Percentiles rank a stretch among this genome's conserved stretches.
phyloP scores from a whole-genome alignment of 2,113 vertebrate genomes.

The Cynocephalus volans region DNA sequence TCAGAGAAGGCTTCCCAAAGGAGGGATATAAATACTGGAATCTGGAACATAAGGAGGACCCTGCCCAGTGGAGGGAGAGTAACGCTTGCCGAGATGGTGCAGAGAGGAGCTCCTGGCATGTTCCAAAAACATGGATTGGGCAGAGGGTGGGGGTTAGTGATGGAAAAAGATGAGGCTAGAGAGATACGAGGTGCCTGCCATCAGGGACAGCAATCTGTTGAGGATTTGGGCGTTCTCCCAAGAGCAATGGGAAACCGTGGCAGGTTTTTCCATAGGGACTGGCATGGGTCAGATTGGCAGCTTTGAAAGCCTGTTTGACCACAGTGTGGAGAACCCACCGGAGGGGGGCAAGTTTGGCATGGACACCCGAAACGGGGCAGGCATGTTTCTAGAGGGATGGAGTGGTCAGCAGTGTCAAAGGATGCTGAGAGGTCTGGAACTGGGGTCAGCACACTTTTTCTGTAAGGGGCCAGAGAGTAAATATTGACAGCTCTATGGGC shows the following conservation, averaged over 20 bases:
- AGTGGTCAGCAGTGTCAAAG: not conserved
- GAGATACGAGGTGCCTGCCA: not conserved
- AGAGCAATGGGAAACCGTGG: not conserved
- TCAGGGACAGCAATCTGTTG: not conserved
- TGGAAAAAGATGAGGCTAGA: not conserved
- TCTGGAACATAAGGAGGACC: not conserved
- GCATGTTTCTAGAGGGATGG: not conserved
- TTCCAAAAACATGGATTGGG: not conserved
- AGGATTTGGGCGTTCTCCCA: not conserved
- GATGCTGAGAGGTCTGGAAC: not conserved
- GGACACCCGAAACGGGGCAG: not conserved
- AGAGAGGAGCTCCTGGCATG: not conserved
- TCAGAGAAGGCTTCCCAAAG: not conserved
- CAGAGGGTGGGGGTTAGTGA: not conserved
- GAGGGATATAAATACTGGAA: not conserved
- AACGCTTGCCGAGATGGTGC: not conserved
- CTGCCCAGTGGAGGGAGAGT: fast-evolving
- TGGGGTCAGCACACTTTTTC: not conserved
- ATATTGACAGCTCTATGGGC: not conserved
- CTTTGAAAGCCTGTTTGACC: not conserved
- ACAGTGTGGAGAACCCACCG: not conserved
- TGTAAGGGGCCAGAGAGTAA: not conserved
- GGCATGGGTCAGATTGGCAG: not conserved
- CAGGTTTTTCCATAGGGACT: not conserved
- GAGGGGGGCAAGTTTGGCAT: not conserved